Conservation (phyloP, 2,113 vertebrate genomes). For the Mionectes macconnelli region DNA sequence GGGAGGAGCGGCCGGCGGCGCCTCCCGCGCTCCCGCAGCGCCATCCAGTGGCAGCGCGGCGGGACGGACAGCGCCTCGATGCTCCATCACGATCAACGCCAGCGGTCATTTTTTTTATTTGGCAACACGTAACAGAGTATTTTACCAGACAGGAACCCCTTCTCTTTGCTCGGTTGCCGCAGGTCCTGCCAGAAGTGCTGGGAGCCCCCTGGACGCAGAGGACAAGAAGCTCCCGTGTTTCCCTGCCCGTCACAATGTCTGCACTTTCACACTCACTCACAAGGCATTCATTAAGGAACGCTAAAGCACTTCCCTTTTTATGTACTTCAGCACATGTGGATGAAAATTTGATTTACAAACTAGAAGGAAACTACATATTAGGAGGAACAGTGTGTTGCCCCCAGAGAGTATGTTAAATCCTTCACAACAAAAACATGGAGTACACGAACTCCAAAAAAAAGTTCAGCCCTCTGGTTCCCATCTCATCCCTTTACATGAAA, state of each 20-base stretch:
- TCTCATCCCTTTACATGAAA: no score
- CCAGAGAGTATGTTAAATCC: not conserved
- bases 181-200: not conserved
- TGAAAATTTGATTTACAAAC: not conserved
- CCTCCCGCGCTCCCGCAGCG: constrained; percentile 72
- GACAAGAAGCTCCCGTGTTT: not conserved
- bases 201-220: not conserved
- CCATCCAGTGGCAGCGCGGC: constrained; percentile 66
- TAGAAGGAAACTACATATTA: not conserved
- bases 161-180: not conserved
- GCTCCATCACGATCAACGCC: not conserved
- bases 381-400: not conserved
- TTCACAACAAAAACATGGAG: not conserved
- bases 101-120: not conserved
- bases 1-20: not conserved
- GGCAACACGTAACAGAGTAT: accelerated
- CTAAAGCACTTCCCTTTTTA: not conserved
- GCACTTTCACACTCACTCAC: not conserved
- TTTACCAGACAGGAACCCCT: not conserved
- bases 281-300: not conserved
- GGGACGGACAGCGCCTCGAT: not conserved
- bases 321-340: not conserved
- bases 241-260: not conserved
- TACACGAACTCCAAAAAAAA: not conserved
- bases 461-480: not conserved